phyloP scores from a whole-genome alignment of 2,888 invertebrate species.

The Caenorhabditis doughertyi region DNA sequence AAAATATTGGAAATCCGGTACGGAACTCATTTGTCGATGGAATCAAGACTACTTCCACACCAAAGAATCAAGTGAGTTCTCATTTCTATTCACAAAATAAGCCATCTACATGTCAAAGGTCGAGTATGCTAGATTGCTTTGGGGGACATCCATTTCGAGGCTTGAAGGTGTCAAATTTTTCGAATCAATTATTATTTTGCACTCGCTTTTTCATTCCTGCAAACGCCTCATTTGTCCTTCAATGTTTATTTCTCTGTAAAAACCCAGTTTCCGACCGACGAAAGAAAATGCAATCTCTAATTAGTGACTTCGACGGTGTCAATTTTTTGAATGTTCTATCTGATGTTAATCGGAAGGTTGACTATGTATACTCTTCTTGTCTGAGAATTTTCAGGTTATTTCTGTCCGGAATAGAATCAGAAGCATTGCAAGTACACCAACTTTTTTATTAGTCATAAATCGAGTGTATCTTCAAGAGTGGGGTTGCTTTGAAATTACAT shows the following conservation, averaged over 20 bases:
- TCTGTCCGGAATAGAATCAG: background rate
- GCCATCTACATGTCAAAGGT: slow-evolving; percentile 16
- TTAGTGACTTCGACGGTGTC: slow-evolving; percentile 30
- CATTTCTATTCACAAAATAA: no score
- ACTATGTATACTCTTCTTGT: slow-evolving; percentile 21
- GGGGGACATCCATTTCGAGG: background rate
- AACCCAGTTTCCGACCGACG: slow-evolving; percentile 55
- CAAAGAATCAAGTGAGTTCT: slow-evolving; percentile 60
- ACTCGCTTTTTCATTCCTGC: slow-evolving; percentile 15
- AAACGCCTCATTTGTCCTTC: slow-evolving; percentile 47
- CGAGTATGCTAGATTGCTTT: no score
- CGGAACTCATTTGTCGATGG: slow-evolving; percentile 61
- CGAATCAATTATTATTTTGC: slow-evolving; percentile 5
- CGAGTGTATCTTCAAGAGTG: background rate
- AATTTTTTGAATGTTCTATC: slow-evolving; percentile 28
- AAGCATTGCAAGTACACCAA: no score
- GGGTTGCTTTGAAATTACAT: background rate
- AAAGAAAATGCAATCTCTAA: slow-evolving; percentile 26
- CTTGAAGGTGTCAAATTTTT: slow-evolving; percentile 28
- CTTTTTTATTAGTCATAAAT: background rate
- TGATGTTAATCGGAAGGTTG: slow-evolving; percentile 51
- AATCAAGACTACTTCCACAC: slow-evolving; percentile 58
- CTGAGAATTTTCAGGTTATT: background rate
- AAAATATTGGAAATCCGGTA: slow-evolving; percentile 42
- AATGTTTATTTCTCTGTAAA: slow-evolving; percentile 33